Evolutionary conservation across 35 echinoderm and acorn worm genomes (phyloP).

Genomic region (Heliocidaris tuberculata): DNA sequence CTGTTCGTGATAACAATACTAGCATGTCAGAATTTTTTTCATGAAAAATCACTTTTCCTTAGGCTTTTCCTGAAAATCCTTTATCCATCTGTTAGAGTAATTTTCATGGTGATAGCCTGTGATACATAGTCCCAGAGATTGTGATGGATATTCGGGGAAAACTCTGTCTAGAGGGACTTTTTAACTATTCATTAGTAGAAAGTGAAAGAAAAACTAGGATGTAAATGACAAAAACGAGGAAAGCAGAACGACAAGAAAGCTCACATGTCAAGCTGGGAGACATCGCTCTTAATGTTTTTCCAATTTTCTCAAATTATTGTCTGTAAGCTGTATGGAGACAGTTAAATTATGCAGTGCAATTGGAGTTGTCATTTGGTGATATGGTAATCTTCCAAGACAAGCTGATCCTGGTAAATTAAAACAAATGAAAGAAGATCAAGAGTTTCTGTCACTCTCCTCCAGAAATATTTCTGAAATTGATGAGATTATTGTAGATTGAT

Average conservation of each 20-base stretch:
- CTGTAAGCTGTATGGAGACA: not conserved
- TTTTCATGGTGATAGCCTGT: not conserved
- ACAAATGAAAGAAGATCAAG: not conserved
- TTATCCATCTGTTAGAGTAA: not conserved
- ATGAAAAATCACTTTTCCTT: not conserved
- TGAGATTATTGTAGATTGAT: not conserved
- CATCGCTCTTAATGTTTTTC: not conserved
- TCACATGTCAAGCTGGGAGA: not conserved
- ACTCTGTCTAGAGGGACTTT: not conserved
- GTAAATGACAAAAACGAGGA: not conserved
- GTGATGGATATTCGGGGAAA: not conserved
- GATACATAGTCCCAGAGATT: not conserved
- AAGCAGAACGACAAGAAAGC: not conserved
- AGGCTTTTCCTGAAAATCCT: not conserved
- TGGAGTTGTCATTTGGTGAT: not conserved
- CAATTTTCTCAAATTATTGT: slow-evolving; percentile 4
- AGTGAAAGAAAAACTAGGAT: not conserved
- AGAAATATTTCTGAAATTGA: not conserved
- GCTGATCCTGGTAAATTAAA: not conserved
- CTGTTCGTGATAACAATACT: not conserved
- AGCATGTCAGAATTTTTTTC: not conserved
- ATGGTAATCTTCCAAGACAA: not conserved
- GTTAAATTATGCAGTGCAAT: slow-evolving; percentile 4
- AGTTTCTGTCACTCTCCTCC: not conserved
- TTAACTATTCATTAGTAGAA: not conserved